Evolutionary conservation across 2,113 vertebrate species (phyloP), one percentile per base, ranked within the genome.

Genomic region (Elephas maximus): DNA sequence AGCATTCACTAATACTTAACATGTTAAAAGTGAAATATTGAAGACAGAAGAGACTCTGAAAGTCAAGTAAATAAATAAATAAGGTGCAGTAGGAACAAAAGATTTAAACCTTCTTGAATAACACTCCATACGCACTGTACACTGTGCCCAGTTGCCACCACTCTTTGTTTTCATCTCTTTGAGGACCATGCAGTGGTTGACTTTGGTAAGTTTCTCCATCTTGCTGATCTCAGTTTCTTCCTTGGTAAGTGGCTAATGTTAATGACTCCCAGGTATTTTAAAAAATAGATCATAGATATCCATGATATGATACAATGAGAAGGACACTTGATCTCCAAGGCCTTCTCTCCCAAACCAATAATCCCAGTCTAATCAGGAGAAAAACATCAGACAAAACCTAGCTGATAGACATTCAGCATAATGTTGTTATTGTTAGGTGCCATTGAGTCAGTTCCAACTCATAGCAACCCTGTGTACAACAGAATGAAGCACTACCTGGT

Each of bases 51-150:
- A 73, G n/a, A 91, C 37, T 63, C 41, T n/a, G 83, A 78, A 81
- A 63, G 15, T 51, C 37, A 11, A 93, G 73, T 67, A 48, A 57
- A 11, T 77, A 78, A 20, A 65, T 67, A 9, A 30, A 51, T 62
- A 73, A 86, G 51, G 1, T 48, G 3, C 37, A 60, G 23, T 48
- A 10, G 45, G 77, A 74, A 63, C 2, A 67, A 14, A 76, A 60
- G 21, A 74, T 26, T 24, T 69, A 8, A 74, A 3, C 2, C 62
- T 93, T 89, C 45, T 63, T 88, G 41, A 82, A 53, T 15, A 67
- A 23, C 26, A 41, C 4, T 15, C 3, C 0, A 4, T 17, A 71
- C 30, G 1, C 21, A n/a, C 15, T 28, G 23, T 4, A 0, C 41
- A 14, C n/a, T 57, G 28, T 60, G 12, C 4, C 12, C 11, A 76